phyloP scores from a whole-genome alignment of 2,797 vertebrate genomes.

The Anguilla marmorata region DNA sequence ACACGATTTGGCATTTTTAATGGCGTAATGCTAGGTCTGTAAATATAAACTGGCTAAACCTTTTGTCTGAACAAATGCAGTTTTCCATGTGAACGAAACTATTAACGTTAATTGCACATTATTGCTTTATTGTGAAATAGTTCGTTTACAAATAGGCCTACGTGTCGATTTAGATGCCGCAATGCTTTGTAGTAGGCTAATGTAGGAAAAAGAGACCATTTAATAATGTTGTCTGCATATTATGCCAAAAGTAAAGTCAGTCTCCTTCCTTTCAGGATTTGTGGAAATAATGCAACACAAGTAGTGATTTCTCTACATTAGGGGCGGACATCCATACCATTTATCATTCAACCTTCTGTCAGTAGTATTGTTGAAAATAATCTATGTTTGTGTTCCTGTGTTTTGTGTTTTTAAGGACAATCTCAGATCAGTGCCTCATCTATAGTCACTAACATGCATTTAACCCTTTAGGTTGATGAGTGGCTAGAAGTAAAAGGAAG shows the following conservation, averaged over 20 bases:
- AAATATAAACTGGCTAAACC: background rate
- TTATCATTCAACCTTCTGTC: background rate
- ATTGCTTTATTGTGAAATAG: background rate
- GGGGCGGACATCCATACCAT: background rate
- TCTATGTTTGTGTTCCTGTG: background rate
- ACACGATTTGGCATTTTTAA: background rate
- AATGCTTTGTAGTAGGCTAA: background rate
- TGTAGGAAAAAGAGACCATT: background rate
- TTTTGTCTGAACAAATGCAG: background rate
- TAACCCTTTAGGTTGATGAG: background rate
- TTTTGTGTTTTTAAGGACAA: background rate
- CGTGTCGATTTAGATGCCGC: background rate
- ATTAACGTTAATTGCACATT: background rate
- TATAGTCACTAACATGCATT: background rate
- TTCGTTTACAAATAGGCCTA: background rate
- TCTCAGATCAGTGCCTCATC: background rate
- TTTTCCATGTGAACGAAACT: background rate
- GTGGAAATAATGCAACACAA: background rate
- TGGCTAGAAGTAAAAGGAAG: background rate
- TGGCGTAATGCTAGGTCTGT: background rate
- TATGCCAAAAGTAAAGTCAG: background rate
- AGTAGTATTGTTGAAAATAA: background rate
- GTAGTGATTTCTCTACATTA: background rate
- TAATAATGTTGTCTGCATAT: background rate
- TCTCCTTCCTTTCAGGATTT: background rate